Evolutionary conservation across 2,113 vertebrate species (phyloP).

Genomic region (Puntigrus tetrazona): DNA sequence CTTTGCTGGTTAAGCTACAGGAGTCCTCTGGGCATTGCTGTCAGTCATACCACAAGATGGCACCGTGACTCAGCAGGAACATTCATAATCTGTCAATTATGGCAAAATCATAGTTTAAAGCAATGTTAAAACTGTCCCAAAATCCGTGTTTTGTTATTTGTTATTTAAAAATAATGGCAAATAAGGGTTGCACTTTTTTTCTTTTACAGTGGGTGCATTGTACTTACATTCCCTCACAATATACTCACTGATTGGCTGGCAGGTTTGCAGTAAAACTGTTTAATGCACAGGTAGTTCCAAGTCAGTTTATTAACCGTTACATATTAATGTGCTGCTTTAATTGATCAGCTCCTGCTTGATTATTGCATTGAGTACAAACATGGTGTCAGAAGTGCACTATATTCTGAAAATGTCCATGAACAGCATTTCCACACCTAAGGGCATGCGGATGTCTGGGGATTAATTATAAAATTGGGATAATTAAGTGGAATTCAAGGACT

Average conservation of each 20-base stretch:
- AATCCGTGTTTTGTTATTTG: neutral
- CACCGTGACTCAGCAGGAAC: neutral
- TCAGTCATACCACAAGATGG: neutral
- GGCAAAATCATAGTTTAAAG: neutral
- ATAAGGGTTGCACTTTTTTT: too few relatives aligned
- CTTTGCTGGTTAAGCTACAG: too few relatives aligned
- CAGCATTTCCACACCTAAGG: neutral
- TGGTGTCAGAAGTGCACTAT: neutral
- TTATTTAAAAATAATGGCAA: neutral
- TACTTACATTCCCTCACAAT: too few relatives aligned
- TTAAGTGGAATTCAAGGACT: slow-evolving; percentile 10
- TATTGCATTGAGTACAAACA: neutral
- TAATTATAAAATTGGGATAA: neutral
- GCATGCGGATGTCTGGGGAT: neutral
- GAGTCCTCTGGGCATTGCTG: neutral
- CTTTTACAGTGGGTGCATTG: too few relatives aligned
- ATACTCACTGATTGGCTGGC: too few relatives aligned
- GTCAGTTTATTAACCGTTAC: too few relatives aligned
- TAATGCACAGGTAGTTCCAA: too few relatives aligned
- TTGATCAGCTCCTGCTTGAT: neutral
- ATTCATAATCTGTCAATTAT: neutral
- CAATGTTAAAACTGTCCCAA: neutral
- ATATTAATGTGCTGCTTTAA: too few relatives aligned
- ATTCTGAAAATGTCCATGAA: neutral
- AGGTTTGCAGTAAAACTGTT: too few relatives aligned